Conservation (phyloP, 2,797 vertebrate genomes). For the Acanthiza pusilla region DNA sequence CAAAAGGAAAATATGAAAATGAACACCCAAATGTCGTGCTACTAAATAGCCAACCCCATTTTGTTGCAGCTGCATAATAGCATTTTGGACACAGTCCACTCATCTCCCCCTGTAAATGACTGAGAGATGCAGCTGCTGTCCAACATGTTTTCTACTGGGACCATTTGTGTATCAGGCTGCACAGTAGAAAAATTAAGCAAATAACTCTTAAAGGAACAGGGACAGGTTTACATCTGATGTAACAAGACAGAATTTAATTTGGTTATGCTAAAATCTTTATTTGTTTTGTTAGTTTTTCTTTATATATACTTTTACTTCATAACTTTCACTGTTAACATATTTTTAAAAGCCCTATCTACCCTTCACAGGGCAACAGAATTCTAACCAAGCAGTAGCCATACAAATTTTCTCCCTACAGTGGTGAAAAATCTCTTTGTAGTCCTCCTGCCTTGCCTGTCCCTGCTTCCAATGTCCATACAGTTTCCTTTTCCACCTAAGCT, state of each 20-base stretch:
- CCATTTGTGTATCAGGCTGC: neutral
- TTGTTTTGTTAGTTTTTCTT: neutral
- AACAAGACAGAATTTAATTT: neutral
- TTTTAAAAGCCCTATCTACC: neutral
- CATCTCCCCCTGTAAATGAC: neutral
- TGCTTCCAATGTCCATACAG: neutral
- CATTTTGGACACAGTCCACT: slow-evolving; percentile 30
- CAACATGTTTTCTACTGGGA: slow-evolving; percentile 33
- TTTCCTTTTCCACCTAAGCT: neutral
- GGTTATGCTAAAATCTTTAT: neutral
- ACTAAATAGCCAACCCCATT: neutral
- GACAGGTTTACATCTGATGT: neutral
- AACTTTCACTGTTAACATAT: fast-evolving
- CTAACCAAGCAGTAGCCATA: neutral
- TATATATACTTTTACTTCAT: neutral
- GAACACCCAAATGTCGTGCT: neutral
- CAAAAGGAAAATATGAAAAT: neutral
- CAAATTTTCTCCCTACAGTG: neutral
- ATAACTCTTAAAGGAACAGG: neutral
- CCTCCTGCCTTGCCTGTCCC: neutral
- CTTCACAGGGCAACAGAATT: neutral
- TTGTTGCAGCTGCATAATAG: slow-evolving; percentile 30
- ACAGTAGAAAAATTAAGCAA: neutral
- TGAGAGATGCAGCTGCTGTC: slow-evolving; percentile 26
- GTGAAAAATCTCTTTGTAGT: neutral